phyloP scores from a whole-genome alignment of 2,888 invertebrate species.

The Masnerella sp. region DNA sequence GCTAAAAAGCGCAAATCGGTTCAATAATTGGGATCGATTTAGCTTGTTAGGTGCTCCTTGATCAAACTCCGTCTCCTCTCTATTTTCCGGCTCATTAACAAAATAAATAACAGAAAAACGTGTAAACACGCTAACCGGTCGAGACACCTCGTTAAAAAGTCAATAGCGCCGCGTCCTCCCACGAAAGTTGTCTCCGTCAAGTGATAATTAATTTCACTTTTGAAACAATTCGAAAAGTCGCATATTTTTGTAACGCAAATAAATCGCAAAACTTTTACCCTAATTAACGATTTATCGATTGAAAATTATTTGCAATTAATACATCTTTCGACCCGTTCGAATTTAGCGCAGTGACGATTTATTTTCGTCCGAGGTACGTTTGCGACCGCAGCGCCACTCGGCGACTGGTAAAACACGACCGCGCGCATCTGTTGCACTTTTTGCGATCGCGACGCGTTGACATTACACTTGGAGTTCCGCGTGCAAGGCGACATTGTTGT shows the following conservation, averaged over 20 bases:
- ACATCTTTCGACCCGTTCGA: neutral
- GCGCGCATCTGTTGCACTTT: conserved; percentile 53
- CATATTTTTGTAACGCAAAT: no score
- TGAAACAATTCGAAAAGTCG: no score
- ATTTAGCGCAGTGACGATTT: no score
- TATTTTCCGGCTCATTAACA: conserved; percentile 29
- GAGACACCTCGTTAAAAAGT: conserved; percentile 35
- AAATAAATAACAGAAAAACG: conserved; percentile 39
- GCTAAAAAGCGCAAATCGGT: conserved; percentile 1
- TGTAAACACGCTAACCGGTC: conserved; percentile 37
- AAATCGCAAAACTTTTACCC: no score
- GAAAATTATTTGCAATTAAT: neutral
- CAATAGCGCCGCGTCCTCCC: conserved; percentile 25
- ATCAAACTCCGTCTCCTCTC: conserved; percentile 23
- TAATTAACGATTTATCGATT: no score
- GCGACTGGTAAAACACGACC: conserved; percentile 15
- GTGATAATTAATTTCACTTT: conserved; percentile 40
- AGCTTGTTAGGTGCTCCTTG: neutral
- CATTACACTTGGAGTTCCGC: conserved; percentile 45
- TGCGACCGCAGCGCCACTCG: conserved; percentile 4
- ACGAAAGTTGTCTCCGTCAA: conserved; percentile 15
- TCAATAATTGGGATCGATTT: conserved; percentile 30
- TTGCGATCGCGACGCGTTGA: conserved; percentile 41
- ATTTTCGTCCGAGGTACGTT: neutral
- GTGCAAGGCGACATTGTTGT: conserved; percentile 48